phyloP scores from a whole-genome alignment of 2,113 vertebrate genomes.

The Albula goreensis region DNA sequence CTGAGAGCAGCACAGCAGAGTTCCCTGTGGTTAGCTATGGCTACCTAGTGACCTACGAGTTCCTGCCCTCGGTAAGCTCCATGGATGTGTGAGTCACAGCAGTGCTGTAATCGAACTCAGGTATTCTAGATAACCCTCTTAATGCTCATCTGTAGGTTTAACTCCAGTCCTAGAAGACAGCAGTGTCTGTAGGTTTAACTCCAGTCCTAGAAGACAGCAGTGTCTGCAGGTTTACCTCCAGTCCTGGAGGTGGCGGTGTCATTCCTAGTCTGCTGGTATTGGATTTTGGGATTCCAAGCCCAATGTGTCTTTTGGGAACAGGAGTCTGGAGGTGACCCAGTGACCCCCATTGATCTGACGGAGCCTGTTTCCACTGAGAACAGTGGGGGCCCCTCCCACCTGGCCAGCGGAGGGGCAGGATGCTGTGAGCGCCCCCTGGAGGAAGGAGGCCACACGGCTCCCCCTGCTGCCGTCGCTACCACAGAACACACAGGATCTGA shows the following conservation, averaged over 20 bases:
- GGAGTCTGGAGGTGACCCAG: conserved; percentile 23
- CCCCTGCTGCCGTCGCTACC: not conserved
- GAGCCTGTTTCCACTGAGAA: not conserved
- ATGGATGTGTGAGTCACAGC: too few relatives aligned
- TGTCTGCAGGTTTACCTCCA: too few relatives aligned
- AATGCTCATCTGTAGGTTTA: too few relatives aligned
- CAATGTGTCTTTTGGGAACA: conserved; percentile 17
- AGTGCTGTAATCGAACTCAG: too few relatives aligned
- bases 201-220: too few relatives aligned
- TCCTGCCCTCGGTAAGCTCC: conserved; percentile 25
- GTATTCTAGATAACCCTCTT: too few relatives aligned
- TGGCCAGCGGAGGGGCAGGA: conserved; percentile 8
- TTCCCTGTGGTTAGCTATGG: conserved; percentile 65
- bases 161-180: too few relatives aligned
- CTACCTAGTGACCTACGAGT: conserved; percentile 77
- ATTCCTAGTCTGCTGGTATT: too few relatives aligned
- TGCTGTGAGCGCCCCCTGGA: not conserved
- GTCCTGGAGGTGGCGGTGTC: too few relatives aligned
- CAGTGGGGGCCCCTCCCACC: not conserved
- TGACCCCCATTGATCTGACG: not conserved
- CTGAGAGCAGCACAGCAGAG: conserved; percentile 39
- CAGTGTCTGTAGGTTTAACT: too few relatives aligned
- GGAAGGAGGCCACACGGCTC: not conserved
- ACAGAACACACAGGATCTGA: not conserved
- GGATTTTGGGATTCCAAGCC: too few relatives aligned